phyloP scores from a whole-genome alignment of 2,113 vertebrate species.

The Chaenogobius annularis region DNA sequence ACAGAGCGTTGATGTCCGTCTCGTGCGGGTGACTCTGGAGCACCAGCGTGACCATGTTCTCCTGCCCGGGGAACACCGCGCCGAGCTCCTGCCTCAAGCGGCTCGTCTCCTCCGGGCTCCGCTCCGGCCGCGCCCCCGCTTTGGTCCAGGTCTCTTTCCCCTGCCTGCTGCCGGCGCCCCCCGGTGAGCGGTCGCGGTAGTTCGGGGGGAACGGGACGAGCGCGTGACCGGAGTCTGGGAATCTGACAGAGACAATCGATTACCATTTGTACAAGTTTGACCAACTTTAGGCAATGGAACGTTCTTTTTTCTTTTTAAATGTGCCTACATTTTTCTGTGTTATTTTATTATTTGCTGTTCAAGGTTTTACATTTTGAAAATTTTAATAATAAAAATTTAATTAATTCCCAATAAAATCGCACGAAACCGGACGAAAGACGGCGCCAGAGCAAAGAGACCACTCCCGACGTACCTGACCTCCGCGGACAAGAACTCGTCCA shows the following conservation, averaged over 20 bases:
- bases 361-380: no score
- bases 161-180: not conserved
- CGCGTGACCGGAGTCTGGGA: constrained; percentile 53
- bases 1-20: constrained; percentile 81
- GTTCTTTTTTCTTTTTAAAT: no score
- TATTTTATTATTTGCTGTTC: no score
- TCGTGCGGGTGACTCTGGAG: constrained; percentile 77
- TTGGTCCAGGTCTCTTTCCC: not conserved
- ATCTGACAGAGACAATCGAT: no score
- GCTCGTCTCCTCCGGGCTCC: constrained; percentile 69
- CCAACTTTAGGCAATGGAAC: no score
- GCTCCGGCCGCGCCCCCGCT: not conserved
- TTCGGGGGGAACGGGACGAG: constrained; percentile 27
- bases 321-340: no score
- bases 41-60: constrained; percentile 79
- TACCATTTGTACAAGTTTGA: no score
- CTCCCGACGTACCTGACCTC: no score
- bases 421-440: no score
- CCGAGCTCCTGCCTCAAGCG: constrained; percentile 73
- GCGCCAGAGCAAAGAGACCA: no score
- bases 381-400: no score
- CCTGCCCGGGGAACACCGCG: constrained; percentile 82
- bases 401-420: no score
- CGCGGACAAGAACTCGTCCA: constrained; percentile 79
- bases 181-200: constrained; percentile 56